Conservation (phyloP, 2,797 vertebrate species). For the Rhinella marina region DNA sequence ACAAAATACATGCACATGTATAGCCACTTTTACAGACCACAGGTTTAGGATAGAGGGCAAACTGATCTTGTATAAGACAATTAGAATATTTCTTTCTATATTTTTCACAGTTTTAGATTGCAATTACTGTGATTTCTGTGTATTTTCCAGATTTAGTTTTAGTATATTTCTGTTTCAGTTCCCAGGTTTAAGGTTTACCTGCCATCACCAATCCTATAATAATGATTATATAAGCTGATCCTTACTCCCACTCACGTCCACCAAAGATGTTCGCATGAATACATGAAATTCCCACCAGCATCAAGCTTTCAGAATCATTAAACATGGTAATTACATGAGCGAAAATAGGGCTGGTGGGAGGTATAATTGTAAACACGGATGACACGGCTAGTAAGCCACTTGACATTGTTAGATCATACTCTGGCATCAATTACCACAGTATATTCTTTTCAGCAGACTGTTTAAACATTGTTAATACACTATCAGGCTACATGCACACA, state of each 20-base stretch:
- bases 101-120: neutral
- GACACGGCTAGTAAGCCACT: conserved; percentile 17
- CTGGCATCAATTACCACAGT: conserved; percentile 20
- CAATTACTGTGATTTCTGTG: neutral
- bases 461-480: conserved; percentile 19
- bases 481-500: neutral
- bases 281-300: conserved; percentile 13
- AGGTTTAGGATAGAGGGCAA: too few relatives aligned
- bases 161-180: neutral
- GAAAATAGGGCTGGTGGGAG: conserved; percentile 37
- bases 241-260: conserved; percentile 24
- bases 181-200: neutral
- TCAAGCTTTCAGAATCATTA: conserved; percentile 30
- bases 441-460: neutral
- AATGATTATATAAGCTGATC: neutral
- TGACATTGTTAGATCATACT: conserved; percentile 19
- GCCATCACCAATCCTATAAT: conserved; percentile 11
- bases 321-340: conserved; percentile 48
- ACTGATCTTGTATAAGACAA: too few relatives aligned
- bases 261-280: conserved; percentile 13
- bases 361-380: conserved; percentile 21
- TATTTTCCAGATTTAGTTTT: neutral
- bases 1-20: too few relatives aligned
- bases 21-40: too few relatives aligned
- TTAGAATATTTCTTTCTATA: too few relatives aligned